Conservation (phyloP, 2,113 vertebrate species). For the Dicrurus megarhynchus region DNA sequence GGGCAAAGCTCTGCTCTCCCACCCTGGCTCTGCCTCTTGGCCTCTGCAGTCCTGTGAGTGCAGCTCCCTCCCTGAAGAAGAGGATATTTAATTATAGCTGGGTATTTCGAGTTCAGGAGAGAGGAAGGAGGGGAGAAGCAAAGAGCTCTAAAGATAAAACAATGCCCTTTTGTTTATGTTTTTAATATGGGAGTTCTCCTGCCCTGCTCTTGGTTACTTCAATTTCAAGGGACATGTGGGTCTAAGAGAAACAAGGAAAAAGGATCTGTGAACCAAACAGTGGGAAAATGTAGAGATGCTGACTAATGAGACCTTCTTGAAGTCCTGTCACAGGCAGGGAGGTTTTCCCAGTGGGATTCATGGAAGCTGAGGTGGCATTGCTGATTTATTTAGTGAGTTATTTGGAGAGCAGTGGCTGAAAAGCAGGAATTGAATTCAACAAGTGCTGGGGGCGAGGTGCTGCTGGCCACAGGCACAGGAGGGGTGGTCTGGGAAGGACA, state of each 20-base stretch:
- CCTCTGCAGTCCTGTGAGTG: constrained; percentile 44
- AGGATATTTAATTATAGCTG: constrained; percentile 71
- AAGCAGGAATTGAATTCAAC: background rate
- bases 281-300: background rate
- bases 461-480: background rate
- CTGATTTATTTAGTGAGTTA: background rate
- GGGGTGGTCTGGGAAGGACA: background rate
- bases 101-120: constrained; percentile 63
- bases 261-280: background rate
- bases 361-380: background rate
- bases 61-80: constrained; percentile 53
- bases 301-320: background rate
- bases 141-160: constrained; percentile 47
- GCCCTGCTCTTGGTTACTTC: background rate
- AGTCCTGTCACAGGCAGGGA: background rate
- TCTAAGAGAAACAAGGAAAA: background rate
- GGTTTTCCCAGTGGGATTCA: background rate
- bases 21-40: constrained; percentile 19
- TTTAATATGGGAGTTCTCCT: constrained; percentile 59
- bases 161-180: constrained; percentile 37
- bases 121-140: constrained; percentile 47
- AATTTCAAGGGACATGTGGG: constrained; percentile 1
- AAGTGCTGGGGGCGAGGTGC: background rate
- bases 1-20: constrained; percentile 33
- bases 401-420: background rate